Evolutionary conservation across 2,113 vertebrate species (phyloP).

Genomic region (Rhinopomastus cyanomelas): DNA sequence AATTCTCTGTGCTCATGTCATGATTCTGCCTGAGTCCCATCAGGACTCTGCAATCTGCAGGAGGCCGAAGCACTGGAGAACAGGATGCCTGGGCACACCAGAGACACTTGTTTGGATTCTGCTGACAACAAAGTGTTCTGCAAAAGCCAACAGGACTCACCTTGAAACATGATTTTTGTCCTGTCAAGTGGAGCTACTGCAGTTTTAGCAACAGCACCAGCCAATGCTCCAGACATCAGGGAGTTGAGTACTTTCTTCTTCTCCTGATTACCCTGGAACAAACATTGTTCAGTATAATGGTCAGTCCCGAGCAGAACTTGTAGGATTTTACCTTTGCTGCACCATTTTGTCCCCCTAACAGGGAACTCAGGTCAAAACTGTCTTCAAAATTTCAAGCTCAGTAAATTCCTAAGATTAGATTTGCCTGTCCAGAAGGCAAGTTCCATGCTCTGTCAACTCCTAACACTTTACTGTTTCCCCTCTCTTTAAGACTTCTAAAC

Average conservation of each 20-base stretch:
- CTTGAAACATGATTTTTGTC: slow-evolving; percentile 99
- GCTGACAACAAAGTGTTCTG: neutral
- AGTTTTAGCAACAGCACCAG: slow-evolving; percentile 96
- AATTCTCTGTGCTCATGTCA: rapidly evolving
- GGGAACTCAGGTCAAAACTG: neutral
- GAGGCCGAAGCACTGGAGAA: neutral
- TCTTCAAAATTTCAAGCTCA: neutral
- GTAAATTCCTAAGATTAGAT: neutral
- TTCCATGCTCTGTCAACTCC: neutral
- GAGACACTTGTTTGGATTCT: neutral
- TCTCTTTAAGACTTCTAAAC: neutral
- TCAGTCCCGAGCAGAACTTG: neutral
- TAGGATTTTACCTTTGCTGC: neutral
- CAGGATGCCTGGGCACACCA: neutral
- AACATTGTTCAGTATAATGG: neutral
- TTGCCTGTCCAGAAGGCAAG: neutral
- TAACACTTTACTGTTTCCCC: neutral
- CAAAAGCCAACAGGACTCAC: slow-evolving; percentile 44
- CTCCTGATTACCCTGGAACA: slow-evolving; percentile 76
- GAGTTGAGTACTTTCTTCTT: slow-evolving; percentile 84
- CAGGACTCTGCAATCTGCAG: neutral
- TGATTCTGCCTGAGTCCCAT: neutral
- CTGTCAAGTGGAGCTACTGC: slow-evolving; percentile 93
- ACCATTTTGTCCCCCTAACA: neutral
- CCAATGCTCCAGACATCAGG: slow-evolving; percentile 89